These are phyloP conservation scores for Bedellia somnulentella DNA, from an alignment of 2,888 invertebrate genomes.

Conservation along the genomic window DNA sequence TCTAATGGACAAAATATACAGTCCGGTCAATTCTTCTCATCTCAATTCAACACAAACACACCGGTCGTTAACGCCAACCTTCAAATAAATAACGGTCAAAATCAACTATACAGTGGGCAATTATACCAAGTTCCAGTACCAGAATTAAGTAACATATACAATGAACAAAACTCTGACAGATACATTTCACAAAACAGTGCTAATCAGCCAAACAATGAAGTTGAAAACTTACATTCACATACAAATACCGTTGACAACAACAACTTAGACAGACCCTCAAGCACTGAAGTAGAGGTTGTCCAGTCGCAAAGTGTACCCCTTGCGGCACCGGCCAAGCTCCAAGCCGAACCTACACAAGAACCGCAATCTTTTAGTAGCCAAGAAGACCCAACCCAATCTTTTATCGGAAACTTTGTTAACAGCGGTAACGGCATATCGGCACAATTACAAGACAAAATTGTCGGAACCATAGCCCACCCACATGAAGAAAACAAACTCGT, in stretches of 20 bases:
- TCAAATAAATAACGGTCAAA: conserved; percentile 16
- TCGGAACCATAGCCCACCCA: conserved; percentile 43
- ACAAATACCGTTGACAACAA: conserved; percentile 11
- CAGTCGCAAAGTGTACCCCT: conserved; percentile 24
- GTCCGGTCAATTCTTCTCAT: conserved; percentile 14
- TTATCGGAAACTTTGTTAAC: conserved; percentile 22
- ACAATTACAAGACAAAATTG: conserved; percentile 39
- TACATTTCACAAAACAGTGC: conserved; percentile 14
- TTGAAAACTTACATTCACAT: conserved; percentile 14
- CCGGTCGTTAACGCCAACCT: conserved; percentile 11
- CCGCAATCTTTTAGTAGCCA: conserved; percentile 19
- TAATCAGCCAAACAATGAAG: conserved; percentile 15
- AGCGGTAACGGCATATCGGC: conserved; percentile 36
- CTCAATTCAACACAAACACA: conserved; percentile 17
- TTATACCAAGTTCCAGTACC: conserved; percentile 44
- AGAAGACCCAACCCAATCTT: conserved; percentile 17
- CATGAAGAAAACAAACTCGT: conserved; percentile 33
- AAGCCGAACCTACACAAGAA: conserved; percentile 20
- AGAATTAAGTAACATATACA: conserved; percentile 38
- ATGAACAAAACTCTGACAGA: conserved; percentile 20
- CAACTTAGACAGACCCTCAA: conserved; percentile 16
- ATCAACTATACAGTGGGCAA: conserved; percentile 42
- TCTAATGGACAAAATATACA: conserved; percentile 14
- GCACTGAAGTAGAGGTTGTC: conserved; percentile 27
- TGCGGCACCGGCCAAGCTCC: conserved; percentile 20